Conservation (phyloP, 2,113 vertebrate species). For the Calyptommatus sinebrachiatus region DNA sequence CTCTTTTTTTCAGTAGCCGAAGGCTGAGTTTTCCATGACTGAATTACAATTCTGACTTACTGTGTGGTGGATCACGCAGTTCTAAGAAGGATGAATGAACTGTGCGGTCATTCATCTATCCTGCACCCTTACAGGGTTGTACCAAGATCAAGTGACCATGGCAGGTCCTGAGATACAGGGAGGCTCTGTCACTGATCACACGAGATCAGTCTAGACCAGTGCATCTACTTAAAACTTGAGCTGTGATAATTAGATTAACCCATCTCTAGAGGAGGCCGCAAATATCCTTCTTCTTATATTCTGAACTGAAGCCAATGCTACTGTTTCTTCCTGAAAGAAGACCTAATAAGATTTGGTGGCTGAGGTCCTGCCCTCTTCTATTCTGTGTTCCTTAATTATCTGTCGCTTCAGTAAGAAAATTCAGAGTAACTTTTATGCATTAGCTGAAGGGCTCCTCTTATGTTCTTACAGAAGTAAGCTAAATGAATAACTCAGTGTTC, state of each 20-base stretch:
- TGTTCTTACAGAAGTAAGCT: no score
- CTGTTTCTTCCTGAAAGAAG: neutral
- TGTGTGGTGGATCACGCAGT: neutral
- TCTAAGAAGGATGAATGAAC: neutral
- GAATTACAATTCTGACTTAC: neutral
- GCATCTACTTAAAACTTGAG: neutral
- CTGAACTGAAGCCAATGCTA: neutral
- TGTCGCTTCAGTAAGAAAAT: neutral
- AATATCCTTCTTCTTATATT: neutral
- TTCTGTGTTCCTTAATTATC: neutral
- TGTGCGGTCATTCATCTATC: neutral
- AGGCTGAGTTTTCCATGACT: rapidly evolving
- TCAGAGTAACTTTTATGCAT: neutral
- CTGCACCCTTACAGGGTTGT: neutral
- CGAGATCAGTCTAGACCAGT: neutral
- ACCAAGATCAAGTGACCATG: conserved; percentile 2
- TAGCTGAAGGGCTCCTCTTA: neutral
- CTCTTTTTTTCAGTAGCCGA: rapidly evolving
- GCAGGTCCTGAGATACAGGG: neutral
- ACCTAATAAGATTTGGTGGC: neutral
- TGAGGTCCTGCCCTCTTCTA: neutral
- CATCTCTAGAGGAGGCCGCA: neutral
- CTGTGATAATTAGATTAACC: conserved; percentile 13
- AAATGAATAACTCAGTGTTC: no score
- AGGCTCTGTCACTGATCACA: neutral